Conservation (phyloP, 2,888 invertebrate genomes). For the Urechis unicinctus region DNA sequence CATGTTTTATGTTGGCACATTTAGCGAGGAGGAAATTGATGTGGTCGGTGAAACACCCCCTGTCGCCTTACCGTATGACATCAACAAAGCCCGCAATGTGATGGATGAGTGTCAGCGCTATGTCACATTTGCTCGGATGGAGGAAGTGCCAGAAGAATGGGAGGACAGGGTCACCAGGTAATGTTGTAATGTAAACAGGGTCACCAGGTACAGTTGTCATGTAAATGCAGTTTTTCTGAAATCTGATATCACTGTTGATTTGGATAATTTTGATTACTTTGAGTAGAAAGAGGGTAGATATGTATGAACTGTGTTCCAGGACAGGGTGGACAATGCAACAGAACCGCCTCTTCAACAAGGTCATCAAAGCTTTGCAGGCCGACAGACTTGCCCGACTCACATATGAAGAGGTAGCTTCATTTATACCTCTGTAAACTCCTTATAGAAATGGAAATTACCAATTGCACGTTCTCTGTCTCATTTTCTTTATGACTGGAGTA, state of each 20-base stretch:
- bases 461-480: neutral
- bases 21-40: slow-evolving; percentile 4
- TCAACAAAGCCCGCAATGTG: slow-evolving; percentile 57
- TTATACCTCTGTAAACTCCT: neutral
- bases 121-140: slow-evolving; percentile 59
- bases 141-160: slow-evolving; percentile 61
- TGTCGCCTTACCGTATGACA: slow-evolving; percentile 62
- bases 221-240: neutral
- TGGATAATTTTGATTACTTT: too few relatives aligned
- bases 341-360: slow-evolving; percentile 61
- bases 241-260: too few relatives aligned
- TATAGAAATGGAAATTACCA: neutral
- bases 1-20: neutral
- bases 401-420: slow-evolving; percentile 51
- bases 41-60: slow-evolving; percentile 1
- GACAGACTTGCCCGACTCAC: slow-evolving; percentile 60
- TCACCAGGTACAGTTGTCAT: neutral
- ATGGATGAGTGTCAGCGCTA: slow-evolving; percentile 69
- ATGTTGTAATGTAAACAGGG: too few relatives aligned
- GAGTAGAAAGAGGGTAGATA: too few relatives aligned
- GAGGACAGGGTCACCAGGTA: slow-evolving; percentile 64
- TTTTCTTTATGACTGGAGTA: too few relatives aligned
- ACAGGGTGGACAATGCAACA: slow-evolving; percentile 63
- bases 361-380: slow-evolving; percentile 62
- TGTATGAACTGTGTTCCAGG: slow-evolving; percentile 51